Base-by-base conservation (phyloP, 2,113 vertebrate species). In the Barbus barbus region DNA sequence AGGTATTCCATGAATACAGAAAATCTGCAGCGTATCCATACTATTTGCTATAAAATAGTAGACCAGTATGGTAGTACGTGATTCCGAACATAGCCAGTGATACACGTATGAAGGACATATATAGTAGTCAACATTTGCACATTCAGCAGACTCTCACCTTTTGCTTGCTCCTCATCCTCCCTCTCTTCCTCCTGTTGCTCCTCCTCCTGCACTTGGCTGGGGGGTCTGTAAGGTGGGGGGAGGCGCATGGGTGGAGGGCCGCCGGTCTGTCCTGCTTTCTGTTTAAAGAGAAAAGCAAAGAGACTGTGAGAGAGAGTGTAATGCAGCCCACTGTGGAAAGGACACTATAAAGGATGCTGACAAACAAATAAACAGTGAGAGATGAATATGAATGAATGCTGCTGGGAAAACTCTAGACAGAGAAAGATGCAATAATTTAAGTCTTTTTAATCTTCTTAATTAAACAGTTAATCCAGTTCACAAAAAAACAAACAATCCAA, bases 151-250 rank as follows among this genome's bases (percentile, higher is more conserved):
- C 46, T 88, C 93, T 91, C 72, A 95, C 94, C 94, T 93, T 80
- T 91, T 72, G 89, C 89, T 82, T 90, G 83, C 31, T 91, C 86
- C 82, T 51, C 63, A 61, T 82, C 60, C 56, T 82, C 82, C 38
- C 65, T 69, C 33, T 69, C 65, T 69, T 41, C 53, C 53, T 81
- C 82, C 60, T 72, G 41, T 4, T 24, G 80, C 69, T 84, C 38
- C 81, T 92, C 90, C 22, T 81, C 79, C 24, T 90, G 85, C 63
- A 90, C 87, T 60, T 87, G 89, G 85, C 77, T 88, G 48, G 93
- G 93, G 26, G 93, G 90, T 72, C 91, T 90, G 84, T 98, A 99
- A 20, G 96, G 97, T 6, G 97, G 97, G 2, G 97, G 98, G 78
- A 96, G 89, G 79, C 96, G 96, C 93, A 94, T 92, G 0, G 96